Base-by-base conservation (phyloP, 2,797 vertebrate genomes). In the Myoxocephalus aenaeus region DNA sequence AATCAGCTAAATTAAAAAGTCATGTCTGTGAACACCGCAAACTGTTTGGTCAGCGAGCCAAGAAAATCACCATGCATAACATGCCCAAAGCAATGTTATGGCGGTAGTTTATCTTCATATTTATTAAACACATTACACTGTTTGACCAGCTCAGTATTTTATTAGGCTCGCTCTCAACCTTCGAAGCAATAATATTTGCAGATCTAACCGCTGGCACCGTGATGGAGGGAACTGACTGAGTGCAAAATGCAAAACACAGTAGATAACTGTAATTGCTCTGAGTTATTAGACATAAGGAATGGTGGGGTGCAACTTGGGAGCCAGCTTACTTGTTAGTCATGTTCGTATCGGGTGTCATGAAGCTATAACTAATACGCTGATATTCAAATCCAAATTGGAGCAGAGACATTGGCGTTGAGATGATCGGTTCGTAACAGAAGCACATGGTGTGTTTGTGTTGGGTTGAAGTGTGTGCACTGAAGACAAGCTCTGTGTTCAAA, bases 1-100 rank as follows among this genome's bases (percentile, higher is more conserved):
- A 85, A 82, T 87, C 63, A 63, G 68, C 77, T 67, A 75, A 67
- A 62, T 68, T 74, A 78, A 81, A 88, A 86, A 78, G 40, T 78
- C 25, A 76, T 51, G 75, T 76, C 74, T 82, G 51, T 54, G 75
- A 77, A 78, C 56, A 34, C 54, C 25, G 25, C 63, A 70, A 63
- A 34, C 44, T 42, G 58, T 53, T 78, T 74, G 20, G 34, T 70
- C 40, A 59, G 10, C 32, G 64, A 51, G 62, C 73, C 65, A 75
- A 77, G 85, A 83, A 86, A 83, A 70, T 79, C 36, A 59, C 46
- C 20, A 70, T 44, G 48, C 70, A 65, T 72, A 67, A 70, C 29
- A 79, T 67, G 69, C 61, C 50, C 51, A 75, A 67, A 74, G 78
- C 34, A 79, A 61, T 69, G 74, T 74, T 78, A 69, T 73, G 59